These are phyloP conservation scores for Macrophya annulata DNA, from an alignment of 2,888 invertebrate species.

Conservation along the genomic window DNA sequence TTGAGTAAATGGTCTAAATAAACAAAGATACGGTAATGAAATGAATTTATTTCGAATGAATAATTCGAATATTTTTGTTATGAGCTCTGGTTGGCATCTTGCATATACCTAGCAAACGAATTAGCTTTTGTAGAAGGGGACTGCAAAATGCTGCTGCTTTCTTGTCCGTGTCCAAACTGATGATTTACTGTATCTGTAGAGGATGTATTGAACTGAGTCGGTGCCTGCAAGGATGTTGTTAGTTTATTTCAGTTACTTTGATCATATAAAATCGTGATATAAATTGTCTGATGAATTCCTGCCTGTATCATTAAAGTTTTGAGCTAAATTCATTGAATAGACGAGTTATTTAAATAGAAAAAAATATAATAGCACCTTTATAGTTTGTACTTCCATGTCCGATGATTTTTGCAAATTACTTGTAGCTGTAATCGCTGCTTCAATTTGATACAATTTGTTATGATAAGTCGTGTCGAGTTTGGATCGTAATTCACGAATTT, in stretches of 20 bases:
- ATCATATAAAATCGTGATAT: background rate
- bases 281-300: background rate
- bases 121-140: slow-evolving; percentile 30
- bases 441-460: slow-evolving; percentile 69
- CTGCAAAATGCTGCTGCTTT: slow-evolving; percentile 4
- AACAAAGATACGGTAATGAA: background rate
- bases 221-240: slow-evolving; percentile 16
- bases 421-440: slow-evolving; percentile 63
- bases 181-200: slow-evolving; percentile 42
- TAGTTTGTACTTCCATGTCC: slow-evolving; percentile 34
- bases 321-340: background rate
- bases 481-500: slow-evolving; percentile 66
- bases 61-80: background rate
- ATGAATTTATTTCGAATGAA: background rate
- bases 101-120: slow-evolving; percentile 35
- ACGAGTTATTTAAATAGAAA: background rate
- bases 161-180: slow-evolving; percentile 15
- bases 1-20: background rate
- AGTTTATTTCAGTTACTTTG: background rate
- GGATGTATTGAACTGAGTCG: slow-evolving; percentile 29
- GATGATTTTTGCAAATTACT: slow-evolving; percentile 34
- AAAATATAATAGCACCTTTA: slow-evolving; percentile 25
- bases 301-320: background rate
- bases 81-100: background rate
- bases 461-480: slow-evolving; percentile 67